Conservation (phyloP, 2,113 vertebrate species). For the Prochilodus magdalenae region DNA sequence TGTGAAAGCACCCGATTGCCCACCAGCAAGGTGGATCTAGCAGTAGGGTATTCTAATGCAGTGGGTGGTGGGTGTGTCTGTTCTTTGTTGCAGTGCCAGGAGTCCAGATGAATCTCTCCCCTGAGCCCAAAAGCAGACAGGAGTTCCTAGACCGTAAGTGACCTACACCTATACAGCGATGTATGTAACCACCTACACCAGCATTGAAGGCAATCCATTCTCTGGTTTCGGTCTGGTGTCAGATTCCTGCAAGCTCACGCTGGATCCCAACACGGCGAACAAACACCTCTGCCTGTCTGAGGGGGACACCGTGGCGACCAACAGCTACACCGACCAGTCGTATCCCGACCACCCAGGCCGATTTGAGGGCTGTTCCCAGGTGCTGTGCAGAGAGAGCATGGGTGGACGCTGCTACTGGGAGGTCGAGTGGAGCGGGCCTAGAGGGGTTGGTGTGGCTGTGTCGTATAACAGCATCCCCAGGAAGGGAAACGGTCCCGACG, state of each 20-base stretch:
- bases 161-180: too few relatives aligned
- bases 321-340: not conserved
- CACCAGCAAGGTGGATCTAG: too few relatives aligned
- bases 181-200: not conserved
- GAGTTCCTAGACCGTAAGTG: too few relatives aligned
- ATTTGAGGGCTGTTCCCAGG: not conserved
- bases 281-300: not conserved
- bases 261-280: constrained; percentile 29
- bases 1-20: too few relatives aligned
- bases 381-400: not conserved
- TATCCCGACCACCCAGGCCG: constrained; percentile 26
- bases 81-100: too few relatives aligned
- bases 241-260: not conserved
- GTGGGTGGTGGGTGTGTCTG: too few relatives aligned
- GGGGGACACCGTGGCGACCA: not conserved
- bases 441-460: not conserved
- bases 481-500: not conserved
- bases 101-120: too few relatives aligned
- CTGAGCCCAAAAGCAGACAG: too few relatives aligned
- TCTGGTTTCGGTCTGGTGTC: not conserved
- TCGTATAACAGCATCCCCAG: not conserved
- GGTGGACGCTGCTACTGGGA: not conserved
- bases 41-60: too few relatives aligned
- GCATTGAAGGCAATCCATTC: not conserved
- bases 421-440: not conserved